Conservation (phyloP, 2,113 vertebrate genomes). For the Gasterosteus nipponicus region DNA sequence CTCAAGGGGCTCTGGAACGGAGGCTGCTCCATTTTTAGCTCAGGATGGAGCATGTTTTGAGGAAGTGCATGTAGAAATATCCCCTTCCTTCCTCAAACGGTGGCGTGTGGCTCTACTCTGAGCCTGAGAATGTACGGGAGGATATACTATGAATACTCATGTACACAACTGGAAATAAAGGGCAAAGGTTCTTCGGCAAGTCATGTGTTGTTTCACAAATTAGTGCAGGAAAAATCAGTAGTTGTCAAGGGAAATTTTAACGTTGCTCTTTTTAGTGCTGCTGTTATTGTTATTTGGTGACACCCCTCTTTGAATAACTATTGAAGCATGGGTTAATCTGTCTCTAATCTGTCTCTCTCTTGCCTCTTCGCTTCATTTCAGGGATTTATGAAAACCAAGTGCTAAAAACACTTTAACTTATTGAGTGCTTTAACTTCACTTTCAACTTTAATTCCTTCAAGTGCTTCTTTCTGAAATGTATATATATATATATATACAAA, state of each 20-base stretch:
- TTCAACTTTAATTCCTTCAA: neutral
- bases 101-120: constrained; percentile 30
- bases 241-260: neutral
- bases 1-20: constrained; percentile 6
- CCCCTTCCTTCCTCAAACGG: constrained; percentile 53
- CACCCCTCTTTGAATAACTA: neutral
- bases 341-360: too few species aligned
- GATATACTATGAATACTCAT: constrained; percentile 57
- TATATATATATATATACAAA: too few species aligned
- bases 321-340: neutral
- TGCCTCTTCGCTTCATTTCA: neutral
- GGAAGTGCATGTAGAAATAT: constrained; percentile 70
- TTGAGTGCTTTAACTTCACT: neutral
- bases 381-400: neutral
- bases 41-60: constrained; percentile 36
- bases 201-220: neutral
- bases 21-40: constrained; percentile 37
- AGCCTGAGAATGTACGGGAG: constrained; percentile 57
- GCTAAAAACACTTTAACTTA: neutral
- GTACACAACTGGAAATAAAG: constrained; percentile 23
- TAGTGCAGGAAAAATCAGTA: neutral
- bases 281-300: neutral
- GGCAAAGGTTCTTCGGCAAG: constrained; percentile 17
- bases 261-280: neutral
- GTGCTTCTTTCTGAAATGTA: neutral